phyloP scores from a whole-genome alignment of 2,113 vertebrate genomes.

The Gobiocypris rarus region DNA sequence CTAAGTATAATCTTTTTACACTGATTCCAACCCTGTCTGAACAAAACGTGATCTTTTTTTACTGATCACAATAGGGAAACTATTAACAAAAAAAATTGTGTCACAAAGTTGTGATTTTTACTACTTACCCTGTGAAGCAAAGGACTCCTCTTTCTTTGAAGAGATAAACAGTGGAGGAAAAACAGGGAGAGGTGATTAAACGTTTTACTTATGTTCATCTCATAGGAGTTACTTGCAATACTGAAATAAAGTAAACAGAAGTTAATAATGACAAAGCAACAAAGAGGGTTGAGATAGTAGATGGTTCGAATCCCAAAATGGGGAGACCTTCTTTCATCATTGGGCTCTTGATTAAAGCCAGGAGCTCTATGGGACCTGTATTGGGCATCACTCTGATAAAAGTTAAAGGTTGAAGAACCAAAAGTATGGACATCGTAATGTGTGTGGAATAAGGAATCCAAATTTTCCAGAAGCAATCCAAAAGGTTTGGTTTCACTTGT shows the following conservation, averaged over 20 bases:
- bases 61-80: not conserved
- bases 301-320: not conserved
- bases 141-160: conserved; percentile 75
- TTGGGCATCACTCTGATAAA: not conserved
- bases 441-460: not conserved
- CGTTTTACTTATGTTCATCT: conserved; percentile 33
- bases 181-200: conserved; percentile 66
- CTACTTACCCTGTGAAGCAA: conserved; percentile 75
- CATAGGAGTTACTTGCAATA: conserved; percentile 17
- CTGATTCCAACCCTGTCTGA: not conserved
- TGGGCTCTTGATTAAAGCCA: not conserved
- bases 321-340: not conserved
- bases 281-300: conserved; percentile 8
- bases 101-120: conserved; percentile 6
- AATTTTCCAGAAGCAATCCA: not conserved
- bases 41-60: not conserved
- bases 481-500: not conserved
- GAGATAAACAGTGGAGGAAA: conserved; percentile 67
- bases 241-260: conserved; percentile 50
- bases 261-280: conserved; percentile 38
- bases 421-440: not conserved
- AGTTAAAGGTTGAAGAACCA: not conserved
- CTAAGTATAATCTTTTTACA: not conserved
- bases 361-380: not conserved
- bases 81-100: too few species aligned